phyloP scores from a whole-genome alignment of 2,113 vertebrate species.

The Uropsilus gracilis region DNA sequence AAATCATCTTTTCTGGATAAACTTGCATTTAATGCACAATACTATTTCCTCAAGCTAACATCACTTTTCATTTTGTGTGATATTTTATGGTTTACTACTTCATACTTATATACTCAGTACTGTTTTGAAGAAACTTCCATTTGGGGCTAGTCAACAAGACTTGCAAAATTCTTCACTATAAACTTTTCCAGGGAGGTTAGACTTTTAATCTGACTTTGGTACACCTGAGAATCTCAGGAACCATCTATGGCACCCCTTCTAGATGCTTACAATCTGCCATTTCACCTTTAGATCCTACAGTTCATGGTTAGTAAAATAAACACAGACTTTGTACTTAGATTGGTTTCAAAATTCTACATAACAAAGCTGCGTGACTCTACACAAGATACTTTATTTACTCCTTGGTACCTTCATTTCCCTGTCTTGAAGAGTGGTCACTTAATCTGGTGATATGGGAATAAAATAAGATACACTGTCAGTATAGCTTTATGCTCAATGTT shows the following conservation, averaged over 20 bases:
- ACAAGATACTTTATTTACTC: not conserved
- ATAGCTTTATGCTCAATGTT: not conserved
- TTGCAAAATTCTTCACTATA: not conserved
- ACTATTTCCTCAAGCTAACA: not conserved
- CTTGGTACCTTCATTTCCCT: not conserved
- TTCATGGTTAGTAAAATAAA: not conserved
- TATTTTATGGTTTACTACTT: not conserved
- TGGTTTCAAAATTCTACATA: not conserved
- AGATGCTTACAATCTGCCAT: not conserved
- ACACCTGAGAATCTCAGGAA: not conserved
- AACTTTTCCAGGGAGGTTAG: not conserved
- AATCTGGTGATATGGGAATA: not conserved
- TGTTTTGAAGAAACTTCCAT: not conserved
- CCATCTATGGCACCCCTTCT: not conserved
- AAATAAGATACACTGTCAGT: not conserved
- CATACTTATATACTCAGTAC: not conserved
- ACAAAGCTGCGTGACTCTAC: not conserved
- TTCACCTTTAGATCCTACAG: not conserved
- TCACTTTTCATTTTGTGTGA: not conserved
- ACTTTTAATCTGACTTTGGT: not conserved
- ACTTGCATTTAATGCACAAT: not conserved
- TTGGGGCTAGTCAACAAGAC: not conserved
- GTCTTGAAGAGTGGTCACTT: not conserved
- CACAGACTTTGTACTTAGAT: not conserved
- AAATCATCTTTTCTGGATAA: not conserved